Base-by-base conservation (phyloP, 2,113 vertebrate genomes). In the Drymodes brunneopygia region DNA sequence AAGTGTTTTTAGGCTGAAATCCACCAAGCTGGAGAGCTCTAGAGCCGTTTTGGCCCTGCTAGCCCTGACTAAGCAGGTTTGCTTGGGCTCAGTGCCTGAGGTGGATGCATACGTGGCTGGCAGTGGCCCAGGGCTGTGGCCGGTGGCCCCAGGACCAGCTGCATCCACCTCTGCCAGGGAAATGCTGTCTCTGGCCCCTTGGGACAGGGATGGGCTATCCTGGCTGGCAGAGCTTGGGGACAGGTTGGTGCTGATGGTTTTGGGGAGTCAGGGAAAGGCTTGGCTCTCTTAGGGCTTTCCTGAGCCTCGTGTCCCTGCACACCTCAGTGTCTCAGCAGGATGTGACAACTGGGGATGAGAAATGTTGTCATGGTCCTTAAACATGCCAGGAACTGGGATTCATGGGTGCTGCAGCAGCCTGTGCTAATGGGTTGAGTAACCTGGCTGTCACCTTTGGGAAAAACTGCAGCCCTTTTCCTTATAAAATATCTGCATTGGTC, bases 11-110 rank as follows among this genome's bases (percentile, higher is more conserved):
- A 64, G 94, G 94, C 93, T 64, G 87, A 71, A 88, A 75, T 75
- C 92, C 92, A 84, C 71, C 64, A 31, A 91, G 81, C 60, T 38
- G 62, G 77, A 61, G 86, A 78, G 71, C 69, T 83, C 45, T 85
- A 75, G 71, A 66, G 67, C 70, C 74, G 62, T 21, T 67, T 87
- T 95, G 95, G 95, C 94, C 40, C 70, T 0, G 0, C 62, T n/a
- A 58, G 90, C 48, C 94, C 95, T 97, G 86, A 97, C 86, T 81
- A 74, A 97, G 96, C 95, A 89, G 54, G 72, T 94, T 91, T 81
- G 40, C 90, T 71, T 2, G 1, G 86, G 66, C 88, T 92, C 45
- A 2, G 45, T 51, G 93, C 86, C 93, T 81, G 89, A 79, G 88
- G 35, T 48, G 87, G 85, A 45, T 56, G 77, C 16, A 72, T 50